Percentiles rank a stretch among this genome's conserved stretches.
These are phyloP conservation scores for Centropus unirufus DNA, from an alignment of 2,113 vertebrate genomes.

Conservation along the genomic window DNA sequence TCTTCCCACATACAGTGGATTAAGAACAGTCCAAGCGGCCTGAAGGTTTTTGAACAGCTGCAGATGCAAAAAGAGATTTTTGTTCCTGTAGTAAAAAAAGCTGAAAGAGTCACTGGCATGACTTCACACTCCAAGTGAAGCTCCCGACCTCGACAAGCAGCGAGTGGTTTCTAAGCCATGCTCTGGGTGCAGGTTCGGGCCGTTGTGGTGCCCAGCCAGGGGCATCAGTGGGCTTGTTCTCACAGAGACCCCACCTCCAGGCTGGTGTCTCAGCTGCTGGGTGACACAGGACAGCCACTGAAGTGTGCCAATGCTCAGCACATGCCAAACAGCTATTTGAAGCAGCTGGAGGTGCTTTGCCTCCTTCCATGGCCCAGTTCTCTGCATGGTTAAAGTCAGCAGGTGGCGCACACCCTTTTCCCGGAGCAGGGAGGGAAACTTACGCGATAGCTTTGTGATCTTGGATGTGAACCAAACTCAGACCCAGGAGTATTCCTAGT, in stretches of 20 bases:
- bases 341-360: neutral
- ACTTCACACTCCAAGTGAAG: neutral
- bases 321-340: neutral
- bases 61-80: neutral
- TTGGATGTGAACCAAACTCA: neutral
- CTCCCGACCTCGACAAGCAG: neutral
- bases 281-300: neutral
- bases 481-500: neutral
- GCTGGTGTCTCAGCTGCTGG: neutral
- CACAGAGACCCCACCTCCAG: neutral
- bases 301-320: neutral
- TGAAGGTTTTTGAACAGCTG: neutral
- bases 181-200: neutral
- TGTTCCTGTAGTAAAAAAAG: neutral
- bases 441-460: neutral
- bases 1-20: neutral
- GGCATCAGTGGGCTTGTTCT: neutral
- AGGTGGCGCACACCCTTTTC: neutral
- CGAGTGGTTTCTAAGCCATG: neutral
- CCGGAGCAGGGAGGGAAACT: neutral
- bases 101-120: neutral
- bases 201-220: neutral
- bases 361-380: neutral
- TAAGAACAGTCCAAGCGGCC: neutral
- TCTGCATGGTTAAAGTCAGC: neutral